A percentile compares a stretch with the other conserved stretches of the same genome.
Conservation (phyloP, 37 sponge, comb jelly and placozoan genomes). For the Haliclona indistincta region DNA sequence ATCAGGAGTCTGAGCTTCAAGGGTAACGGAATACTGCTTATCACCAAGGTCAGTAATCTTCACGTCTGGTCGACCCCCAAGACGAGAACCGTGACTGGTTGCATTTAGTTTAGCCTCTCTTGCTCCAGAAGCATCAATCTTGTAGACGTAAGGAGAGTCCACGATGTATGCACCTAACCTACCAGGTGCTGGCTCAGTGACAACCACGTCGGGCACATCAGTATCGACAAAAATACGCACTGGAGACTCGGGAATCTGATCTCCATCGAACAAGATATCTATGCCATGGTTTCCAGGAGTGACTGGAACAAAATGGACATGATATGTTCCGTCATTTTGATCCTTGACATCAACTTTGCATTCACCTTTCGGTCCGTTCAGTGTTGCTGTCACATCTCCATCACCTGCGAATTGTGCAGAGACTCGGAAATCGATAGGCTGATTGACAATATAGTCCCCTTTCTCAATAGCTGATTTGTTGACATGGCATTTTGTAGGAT, state of each 20-base stretch:
- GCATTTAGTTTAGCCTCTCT: slow-evolving; percentile 27
- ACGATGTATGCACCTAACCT: slow-evolving; percentile 44
- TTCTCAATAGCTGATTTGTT: slow-evolving; percentile 36
- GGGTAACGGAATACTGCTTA: slow-evolving; percentile 31
- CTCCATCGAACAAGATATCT: slow-evolving; percentile 57
- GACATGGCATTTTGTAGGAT: slow-evolving; percentile 55
- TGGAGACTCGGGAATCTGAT: slow-evolving; percentile 46
- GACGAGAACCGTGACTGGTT: slow-evolving; percentile 23
- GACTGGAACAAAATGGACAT: slow-evolving; percentile 43
- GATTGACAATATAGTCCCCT: slow-evolving; percentile 42
- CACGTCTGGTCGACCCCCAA: slow-evolving; percentile 37
- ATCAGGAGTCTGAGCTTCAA: slow-evolving; percentile 40
- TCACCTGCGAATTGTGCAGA: slow-evolving; percentile 62
- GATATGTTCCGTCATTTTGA: slow-evolving; percentile 38
- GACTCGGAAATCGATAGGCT: slow-evolving; percentile 50
- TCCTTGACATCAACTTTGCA: slow-evolving; percentile 26
- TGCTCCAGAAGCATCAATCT: slow-evolving; percentile 42
- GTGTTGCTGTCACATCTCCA: slow-evolving; percentile 56
- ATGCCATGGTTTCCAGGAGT: slow-evolving; percentile 56
- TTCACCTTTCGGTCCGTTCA: slow-evolving; percentile 12
- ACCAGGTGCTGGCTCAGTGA: slow-evolving; percentile 32
- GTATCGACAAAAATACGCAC: slow-evolving; percentile 44
- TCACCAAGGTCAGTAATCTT: slow-evolving; percentile 19
- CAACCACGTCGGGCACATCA: slow-evolving; percentile 37
- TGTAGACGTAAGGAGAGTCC: slow-evolving; percentile 43